Percentiles rank a stretch among this genome's conserved stretches.
Conservation (phyloP, 92 coral and sea anemone genomes). For the Bergia sp. region DNA sequence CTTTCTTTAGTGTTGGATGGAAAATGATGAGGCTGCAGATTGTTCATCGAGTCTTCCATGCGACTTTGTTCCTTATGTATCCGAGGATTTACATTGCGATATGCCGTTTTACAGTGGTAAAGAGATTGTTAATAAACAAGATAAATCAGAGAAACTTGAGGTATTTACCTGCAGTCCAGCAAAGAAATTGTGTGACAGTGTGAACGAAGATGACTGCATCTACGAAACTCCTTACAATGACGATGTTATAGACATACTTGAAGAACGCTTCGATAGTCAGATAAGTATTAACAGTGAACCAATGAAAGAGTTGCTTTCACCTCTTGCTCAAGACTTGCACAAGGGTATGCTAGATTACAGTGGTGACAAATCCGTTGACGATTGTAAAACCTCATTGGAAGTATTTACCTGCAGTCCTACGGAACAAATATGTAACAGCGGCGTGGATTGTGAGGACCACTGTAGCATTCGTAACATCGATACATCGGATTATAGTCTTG, state of each 20-base stretch:
- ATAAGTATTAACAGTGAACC: constrained; percentile 8
- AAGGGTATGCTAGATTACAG: background rate
- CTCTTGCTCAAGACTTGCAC: background rate
- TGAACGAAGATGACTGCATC: background rate
- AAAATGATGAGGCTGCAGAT: background rate
- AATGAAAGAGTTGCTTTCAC: background rate
- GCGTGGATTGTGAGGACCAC: background rate
- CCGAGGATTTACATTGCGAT: constrained; percentile 3
- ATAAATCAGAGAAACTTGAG: background rate
- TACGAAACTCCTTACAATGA: background rate
- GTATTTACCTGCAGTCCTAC: constrained; percentile 4
- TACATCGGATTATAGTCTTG: background rate
- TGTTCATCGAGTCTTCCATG: background rate
- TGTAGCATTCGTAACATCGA: background rate
- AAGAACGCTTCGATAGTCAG: constrained; percentile 16
- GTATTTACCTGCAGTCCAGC: constrained; percentile 25
- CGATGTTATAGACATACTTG: background rate
- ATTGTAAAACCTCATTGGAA: background rate
- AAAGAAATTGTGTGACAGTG: background rate
- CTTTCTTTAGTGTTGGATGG: background rate
- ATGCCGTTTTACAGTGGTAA: background rate
- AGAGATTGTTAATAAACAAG: background rate
- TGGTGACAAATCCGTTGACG: background rate
- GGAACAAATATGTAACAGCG: background rate
- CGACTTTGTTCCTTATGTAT: background rate